These are phyloP conservation scores for Cichladusa arquata DNA, from an alignment of 2,113 vertebrate species.

Conservation along the genomic window DNA sequence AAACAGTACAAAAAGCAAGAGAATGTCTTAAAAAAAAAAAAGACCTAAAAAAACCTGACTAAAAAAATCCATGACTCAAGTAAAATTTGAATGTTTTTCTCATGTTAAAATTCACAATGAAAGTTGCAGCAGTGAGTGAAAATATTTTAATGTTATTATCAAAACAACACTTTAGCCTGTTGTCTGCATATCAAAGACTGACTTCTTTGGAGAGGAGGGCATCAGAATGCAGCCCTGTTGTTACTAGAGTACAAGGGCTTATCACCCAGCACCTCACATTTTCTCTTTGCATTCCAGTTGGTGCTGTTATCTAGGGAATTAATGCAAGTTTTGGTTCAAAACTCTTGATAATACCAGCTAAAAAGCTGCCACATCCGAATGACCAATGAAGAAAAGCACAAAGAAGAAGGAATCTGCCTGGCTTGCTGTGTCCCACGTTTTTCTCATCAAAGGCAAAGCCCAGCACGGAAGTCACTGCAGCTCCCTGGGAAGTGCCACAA, in stretches of 20 bases:
- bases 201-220: neutral
- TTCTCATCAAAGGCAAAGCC: neutral
- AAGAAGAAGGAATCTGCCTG: neutral
- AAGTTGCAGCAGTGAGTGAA: neutral
- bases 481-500: neutral
- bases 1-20: neutral
- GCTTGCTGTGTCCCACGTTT: neutral
- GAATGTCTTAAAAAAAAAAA: rapidly evolving
- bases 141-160: neutral
- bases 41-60: neutral
- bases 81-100: neutral
- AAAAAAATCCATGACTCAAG: neutral
- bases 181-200: neutral
- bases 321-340: neutral
- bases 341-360: neutral
- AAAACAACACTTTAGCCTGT: rapidly evolving
- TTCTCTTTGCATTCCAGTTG: neutral
- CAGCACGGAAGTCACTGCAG: neutral
- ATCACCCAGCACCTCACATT: neutral
- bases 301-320: neutral
- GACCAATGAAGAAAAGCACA: neutral
- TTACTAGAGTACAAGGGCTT: neutral
- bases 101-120: neutral
- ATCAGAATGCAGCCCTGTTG: neutral
- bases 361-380: neutral